A percentile compares a stretch with the other conserved stretches of the same genome.
These are phyloP conservation scores for Acropora yongei DNA, from an alignment of 64 coral and sea anemone species.

Conservation along the genomic window DNA sequence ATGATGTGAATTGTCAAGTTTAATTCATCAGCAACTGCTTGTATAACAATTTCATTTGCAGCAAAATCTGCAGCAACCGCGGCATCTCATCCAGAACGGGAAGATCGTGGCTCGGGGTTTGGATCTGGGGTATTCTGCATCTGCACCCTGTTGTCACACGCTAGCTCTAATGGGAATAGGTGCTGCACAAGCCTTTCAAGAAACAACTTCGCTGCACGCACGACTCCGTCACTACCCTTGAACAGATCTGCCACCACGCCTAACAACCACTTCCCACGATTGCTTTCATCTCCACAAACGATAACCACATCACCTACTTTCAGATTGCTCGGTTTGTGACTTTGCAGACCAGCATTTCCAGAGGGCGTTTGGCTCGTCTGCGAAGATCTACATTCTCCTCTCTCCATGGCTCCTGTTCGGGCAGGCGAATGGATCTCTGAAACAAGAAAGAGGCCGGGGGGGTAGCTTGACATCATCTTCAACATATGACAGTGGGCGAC, in stretches of 20 bases:
- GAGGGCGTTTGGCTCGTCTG: slow-evolving; percentile 23
- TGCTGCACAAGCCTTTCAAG: slow-evolving; percentile 34
- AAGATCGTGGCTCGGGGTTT: slow-evolving; percentile 2
- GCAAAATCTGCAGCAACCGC: slow-evolving; percentile 32
- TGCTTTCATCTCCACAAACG: slow-evolving; percentile 49
- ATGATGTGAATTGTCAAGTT: no score
- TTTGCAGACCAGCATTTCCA: slow-evolving; percentile 55
- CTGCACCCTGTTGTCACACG: slow-evolving; percentile 22
- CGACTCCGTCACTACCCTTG: slow-evolving; percentile 44
- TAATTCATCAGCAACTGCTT: no score
- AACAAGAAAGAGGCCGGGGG: slow-evolving; percentile 45
- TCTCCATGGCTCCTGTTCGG: slow-evolving; percentile 38
- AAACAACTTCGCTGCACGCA: slow-evolving; percentile 16
- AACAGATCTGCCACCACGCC: slow-evolving; percentile 31
- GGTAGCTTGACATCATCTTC: slow-evolving; percentile 59
- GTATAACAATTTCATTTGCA: no score
- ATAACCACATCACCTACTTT: slow-evolving; percentile 47
- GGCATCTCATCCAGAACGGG: slow-evolving; percentile 28
- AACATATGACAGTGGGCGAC: slow-evolving; percentile 40
- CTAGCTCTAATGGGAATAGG: slow-evolving; percentile 28
- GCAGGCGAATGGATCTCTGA: slow-evolving; percentile 44
- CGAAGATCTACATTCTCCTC: slow-evolving; percentile 19
- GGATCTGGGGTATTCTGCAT: not conserved
- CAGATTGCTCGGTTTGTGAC: not conserved
- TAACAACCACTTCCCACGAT: slow-evolving; percentile 55